Conservation (phyloP, 2,888 invertebrate species). For the Microplitis deprimator region DNA sequence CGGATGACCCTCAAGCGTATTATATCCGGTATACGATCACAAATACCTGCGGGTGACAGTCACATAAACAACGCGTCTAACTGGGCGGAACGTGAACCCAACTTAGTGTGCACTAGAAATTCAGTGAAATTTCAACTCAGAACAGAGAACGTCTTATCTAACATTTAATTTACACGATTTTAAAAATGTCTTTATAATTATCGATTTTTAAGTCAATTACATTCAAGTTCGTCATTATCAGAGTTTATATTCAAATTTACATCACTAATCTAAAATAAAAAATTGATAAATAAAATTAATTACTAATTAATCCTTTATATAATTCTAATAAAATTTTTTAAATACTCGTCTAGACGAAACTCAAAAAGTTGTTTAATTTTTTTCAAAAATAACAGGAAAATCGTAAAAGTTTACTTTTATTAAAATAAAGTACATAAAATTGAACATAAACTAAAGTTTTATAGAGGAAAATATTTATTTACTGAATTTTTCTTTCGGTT, state of each 20-base stretch:
- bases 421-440: background rate
- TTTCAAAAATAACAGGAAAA: background rate
- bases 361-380: background rate
- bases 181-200: background rate
- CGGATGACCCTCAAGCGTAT: slow-evolving; percentile 4
- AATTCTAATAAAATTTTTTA: background rate
- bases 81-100: slow-evolving; percentile 16
- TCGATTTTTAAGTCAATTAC: background rate
- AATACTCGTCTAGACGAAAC: background rate
- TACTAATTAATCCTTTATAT: background rate
- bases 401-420: background rate
- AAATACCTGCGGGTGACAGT: background rate
- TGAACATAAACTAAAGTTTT: background rate
- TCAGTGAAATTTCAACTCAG: background rate
- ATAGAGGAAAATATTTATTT: background rate
- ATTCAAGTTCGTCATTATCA: too few species aligned
- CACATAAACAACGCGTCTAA: slow-evolving; percentile 12
- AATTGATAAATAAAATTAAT: too few species aligned
- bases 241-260: too few species aligned
- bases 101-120: slow-evolving; percentile 1
- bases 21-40: background rate
- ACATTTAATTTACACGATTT: background rate
- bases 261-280: too few species aligned
- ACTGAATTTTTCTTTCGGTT: too few species aligned
- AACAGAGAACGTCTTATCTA: background rate